phyloP scores from a whole-genome alignment of 2,797 vertebrate species.

The Pseudochaenichthys georgianus region DNA sequence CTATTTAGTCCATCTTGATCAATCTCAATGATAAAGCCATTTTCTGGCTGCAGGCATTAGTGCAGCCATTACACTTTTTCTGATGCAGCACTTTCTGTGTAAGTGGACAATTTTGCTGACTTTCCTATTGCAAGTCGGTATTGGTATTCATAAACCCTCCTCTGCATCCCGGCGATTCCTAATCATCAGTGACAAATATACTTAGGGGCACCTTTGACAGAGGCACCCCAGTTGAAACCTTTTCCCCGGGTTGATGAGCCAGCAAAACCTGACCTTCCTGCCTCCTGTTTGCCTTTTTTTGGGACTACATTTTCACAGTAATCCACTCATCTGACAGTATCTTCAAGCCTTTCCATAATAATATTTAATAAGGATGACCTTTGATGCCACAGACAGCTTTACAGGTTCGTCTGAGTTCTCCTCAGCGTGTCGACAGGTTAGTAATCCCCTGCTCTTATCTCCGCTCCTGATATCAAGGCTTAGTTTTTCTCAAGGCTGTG shows the following conservation, averaged over 20 bases:
- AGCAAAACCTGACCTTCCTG: slow-evolving; percentile 32
- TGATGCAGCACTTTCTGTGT: slow-evolving; percentile 78
- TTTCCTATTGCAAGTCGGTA: slow-evolving; percentile 61
- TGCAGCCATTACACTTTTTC: slow-evolving; percentile 69
- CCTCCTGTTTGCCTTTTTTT: slow-evolving; percentile 54
- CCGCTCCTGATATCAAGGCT: slow-evolving; percentile 72
- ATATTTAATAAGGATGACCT: slow-evolving; percentile 78
- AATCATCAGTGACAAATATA: slow-evolving; percentile 75
- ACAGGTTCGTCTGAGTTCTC: slow-evolving; percentile 66
- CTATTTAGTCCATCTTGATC: slow-evolving; percentile 67
- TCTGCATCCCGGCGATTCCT: slow-evolving; percentile 56
- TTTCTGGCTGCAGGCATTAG: slow-evolving; percentile 64
- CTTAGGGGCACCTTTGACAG: slow-evolving; percentile 63
- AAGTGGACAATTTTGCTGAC: slow-evolving; percentile 75
- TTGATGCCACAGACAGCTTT: slow-evolving; percentile 76
- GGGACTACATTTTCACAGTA: slow-evolving; percentile 62
- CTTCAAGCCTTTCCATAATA: slow-evolving; percentile 68
- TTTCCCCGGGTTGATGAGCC: slow-evolving; percentile 46
- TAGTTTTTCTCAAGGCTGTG: slow-evolving; percentile 59
- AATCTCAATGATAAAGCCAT: slow-evolving; percentile 56
- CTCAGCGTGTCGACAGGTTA: slow-evolving; percentile 63
- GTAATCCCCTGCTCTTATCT: slow-evolving; percentile 77
- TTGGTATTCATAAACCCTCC: slow-evolving; percentile 69
- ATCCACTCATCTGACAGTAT: slow-evolving; percentile 77
- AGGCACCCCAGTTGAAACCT: slow-evolving; percentile 46